Percentiles rank a stretch among this genome's conserved stretches.
phyloP scores from a whole-genome alignment of 2,797 vertebrate genomes.

The Enteromius treurensis region DNA sequence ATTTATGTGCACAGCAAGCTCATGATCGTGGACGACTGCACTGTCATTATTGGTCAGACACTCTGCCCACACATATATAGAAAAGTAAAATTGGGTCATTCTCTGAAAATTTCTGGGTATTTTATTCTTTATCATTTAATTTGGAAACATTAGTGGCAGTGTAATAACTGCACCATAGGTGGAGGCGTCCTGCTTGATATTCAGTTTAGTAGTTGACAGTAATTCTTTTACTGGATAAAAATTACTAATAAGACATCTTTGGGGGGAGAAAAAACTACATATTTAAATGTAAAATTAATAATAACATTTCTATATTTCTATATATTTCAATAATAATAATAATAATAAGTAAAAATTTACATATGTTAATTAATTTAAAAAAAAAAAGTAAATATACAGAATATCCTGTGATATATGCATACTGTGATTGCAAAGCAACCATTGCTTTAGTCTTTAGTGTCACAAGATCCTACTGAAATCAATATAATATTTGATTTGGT shows the following conservation, averaged over 20 bases:
- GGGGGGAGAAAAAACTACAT: background rate
- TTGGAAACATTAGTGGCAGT: background rate
- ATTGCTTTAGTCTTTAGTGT: background rate
- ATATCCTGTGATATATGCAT: background rate
- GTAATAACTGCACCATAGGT: background rate
- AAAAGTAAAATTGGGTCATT: background rate
- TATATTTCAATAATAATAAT: too few species aligned
- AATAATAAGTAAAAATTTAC: background rate
- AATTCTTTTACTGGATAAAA: background rate
- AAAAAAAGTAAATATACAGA: background rate
- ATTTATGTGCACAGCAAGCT: conserved; percentile 69
- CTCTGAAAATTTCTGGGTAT: background rate
- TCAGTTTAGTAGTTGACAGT: background rate
- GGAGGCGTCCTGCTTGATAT: background rate
- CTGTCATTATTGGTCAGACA: conserved; percentile 63
- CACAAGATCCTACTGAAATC: background rate
- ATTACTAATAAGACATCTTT: background rate
- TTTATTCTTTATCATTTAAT: background rate
- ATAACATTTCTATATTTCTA: background rate
- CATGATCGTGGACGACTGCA: conserved; percentile 64
- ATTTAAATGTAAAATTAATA: background rate
- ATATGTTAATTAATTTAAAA: background rate
- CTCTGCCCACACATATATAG: background rate
- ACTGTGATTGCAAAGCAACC: background rate
- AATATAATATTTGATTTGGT: background rate